A percentile compares a stretch with the other conserved stretches of the same genome.
These are phyloP conservation scores for Drosophila triauraria DNA, from an alignment of 1,140 invertebrate genomes.

Conservation along the genomic window DNA sequence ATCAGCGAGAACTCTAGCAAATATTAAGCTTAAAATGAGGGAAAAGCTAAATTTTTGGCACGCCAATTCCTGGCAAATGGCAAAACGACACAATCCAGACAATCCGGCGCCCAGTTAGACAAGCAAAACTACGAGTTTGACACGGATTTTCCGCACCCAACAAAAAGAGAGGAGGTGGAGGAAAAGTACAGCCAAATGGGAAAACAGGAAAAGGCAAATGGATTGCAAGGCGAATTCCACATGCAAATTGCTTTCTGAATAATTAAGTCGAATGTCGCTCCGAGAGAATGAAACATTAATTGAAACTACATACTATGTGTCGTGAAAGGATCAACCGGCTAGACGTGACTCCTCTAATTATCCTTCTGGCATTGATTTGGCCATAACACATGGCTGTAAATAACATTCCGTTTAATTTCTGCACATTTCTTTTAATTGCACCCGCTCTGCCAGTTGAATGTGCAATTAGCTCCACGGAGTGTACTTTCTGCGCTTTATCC, in stretches of 20 bases:
- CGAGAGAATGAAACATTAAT: slow-evolving; percentile 58
- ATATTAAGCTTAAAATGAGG: slow-evolving; percentile 10
- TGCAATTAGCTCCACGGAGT: slow-evolving; percentile 44
- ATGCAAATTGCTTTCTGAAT: slow-evolving; percentile 71
- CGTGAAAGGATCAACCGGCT: slow-evolving; percentile 18
- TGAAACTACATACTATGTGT: slow-evolving; percentile 44
- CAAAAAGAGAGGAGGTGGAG: neutral
- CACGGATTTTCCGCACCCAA: slow-evolving; percentile 28
- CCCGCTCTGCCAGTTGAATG: slow-evolving; percentile 31
- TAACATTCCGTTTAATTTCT: slow-evolving; percentile 38
- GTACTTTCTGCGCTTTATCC: slow-evolving; percentile 13
- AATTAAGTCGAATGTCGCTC: slow-evolving; percentile 64
- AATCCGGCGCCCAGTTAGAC: slow-evolving; percentile 32
- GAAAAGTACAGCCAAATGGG: slow-evolving; percentile 4
- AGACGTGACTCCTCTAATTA: slow-evolving; percentile 31
- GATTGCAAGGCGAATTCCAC: slow-evolving; percentile 33
- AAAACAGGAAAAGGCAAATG: slow-evolving; percentile 13
- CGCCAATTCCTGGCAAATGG: slow-evolving; percentile 31
- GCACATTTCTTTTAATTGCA: slow-evolving; percentile 49
- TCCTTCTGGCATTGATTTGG: slow-evolving; percentile 43
- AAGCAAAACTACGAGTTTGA: slow-evolving; percentile 6
- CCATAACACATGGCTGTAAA: slow-evolving; percentile 23
- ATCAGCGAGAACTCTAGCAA: slow-evolving; percentile 13
- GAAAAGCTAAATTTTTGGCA: slow-evolving; percentile 25
- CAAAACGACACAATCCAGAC: slow-evolving; percentile 33